phyloP scores from a whole-genome alignment of 2,888 invertebrate genomes.

The Lepidochrysops patricia region DNA sequence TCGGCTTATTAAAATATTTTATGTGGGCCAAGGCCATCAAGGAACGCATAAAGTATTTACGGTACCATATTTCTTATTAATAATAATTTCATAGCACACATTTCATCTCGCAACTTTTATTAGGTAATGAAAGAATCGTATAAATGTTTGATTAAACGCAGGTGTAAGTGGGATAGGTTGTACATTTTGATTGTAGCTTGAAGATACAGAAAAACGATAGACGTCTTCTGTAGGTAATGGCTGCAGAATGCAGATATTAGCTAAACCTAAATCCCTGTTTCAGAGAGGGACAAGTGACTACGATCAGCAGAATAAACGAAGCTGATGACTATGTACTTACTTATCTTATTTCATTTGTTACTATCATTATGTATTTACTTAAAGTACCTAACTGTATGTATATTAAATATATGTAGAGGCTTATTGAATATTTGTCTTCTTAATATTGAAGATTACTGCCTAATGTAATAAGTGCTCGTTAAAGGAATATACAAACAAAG shows the following conservation, averaged over 20 bases:
- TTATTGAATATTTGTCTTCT: background rate
- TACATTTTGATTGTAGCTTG: too few relatives aligned
- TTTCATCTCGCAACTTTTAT: background rate
- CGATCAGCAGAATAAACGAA: too few relatives aligned
- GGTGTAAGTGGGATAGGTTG: background rate
- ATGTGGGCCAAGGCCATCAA: background rate
- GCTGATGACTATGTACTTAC: too few relatives aligned
- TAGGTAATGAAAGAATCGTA: background rate
- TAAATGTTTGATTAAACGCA: background rate
- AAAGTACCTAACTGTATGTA: background rate
- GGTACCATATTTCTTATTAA: constrained; percentile 7
- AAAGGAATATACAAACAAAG: background rate
- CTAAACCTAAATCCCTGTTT: too few relatives aligned
- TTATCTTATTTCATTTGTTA: background rate
- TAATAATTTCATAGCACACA: background rate
- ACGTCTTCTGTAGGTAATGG: too few relatives aligned
- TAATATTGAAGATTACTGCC: background rate
- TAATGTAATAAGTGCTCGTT: background rate
- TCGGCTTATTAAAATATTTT: background rate
- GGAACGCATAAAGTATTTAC: background rate
- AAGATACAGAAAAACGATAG: too few relatives aligned
- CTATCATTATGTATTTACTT: background rate
- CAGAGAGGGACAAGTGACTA: too few relatives aligned
- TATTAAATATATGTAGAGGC: too few relatives aligned
- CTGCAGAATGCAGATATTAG: too few relatives aligned